Conservation (phyloP, 1,140 invertebrate species). For the Heliothis virescens region DNA sequence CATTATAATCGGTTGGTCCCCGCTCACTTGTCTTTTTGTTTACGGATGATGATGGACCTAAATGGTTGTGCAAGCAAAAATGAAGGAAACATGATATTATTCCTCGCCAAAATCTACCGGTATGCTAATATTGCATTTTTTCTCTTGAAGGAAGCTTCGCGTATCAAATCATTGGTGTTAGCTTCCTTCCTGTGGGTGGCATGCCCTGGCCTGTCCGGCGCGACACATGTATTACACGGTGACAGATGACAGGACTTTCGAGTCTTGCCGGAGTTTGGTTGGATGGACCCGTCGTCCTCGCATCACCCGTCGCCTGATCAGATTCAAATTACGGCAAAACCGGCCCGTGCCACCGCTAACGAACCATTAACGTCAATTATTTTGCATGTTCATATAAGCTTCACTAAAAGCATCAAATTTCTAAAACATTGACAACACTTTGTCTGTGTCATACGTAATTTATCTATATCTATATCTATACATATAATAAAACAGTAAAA, state of each 20-base stretch:
- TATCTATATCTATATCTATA: too few relatives aligned
- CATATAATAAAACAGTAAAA: too few relatives aligned
- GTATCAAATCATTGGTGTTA: conserved; percentile 51
- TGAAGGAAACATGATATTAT: conserved; percentile 50
- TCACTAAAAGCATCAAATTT: conserved; percentile 23
- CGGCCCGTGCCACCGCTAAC: conserved; percentile 74
- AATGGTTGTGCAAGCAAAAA: conserved; percentile 67
- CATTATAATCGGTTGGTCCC: conserved; percentile 82
- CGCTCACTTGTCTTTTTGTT: conserved; percentile 74
- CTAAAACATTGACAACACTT: not conserved
- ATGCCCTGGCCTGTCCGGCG: conserved; percentile 7
- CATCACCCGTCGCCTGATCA: conserved; percentile 47
- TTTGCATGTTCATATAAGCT: conserved; percentile 35
- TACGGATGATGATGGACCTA: conserved; percentile 71
- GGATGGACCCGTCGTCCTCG: conserved; percentile 49
- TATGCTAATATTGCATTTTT: not conserved
- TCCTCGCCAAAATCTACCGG: conserved; percentile 19
- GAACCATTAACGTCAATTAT: conserved; percentile 59
- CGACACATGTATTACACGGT: conserved; percentile 40
- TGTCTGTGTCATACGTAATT: not conserved
- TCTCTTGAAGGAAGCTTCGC: not conserved
- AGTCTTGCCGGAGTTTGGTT: conserved; percentile 44
- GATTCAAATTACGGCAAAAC: conserved; percentile 69
- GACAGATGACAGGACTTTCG: conserved; percentile 48
- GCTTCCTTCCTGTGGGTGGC: conserved; percentile 57